Base-by-base conservation (phyloP, 2,888 invertebrate genomes). In the Arge pagana region DNA sequence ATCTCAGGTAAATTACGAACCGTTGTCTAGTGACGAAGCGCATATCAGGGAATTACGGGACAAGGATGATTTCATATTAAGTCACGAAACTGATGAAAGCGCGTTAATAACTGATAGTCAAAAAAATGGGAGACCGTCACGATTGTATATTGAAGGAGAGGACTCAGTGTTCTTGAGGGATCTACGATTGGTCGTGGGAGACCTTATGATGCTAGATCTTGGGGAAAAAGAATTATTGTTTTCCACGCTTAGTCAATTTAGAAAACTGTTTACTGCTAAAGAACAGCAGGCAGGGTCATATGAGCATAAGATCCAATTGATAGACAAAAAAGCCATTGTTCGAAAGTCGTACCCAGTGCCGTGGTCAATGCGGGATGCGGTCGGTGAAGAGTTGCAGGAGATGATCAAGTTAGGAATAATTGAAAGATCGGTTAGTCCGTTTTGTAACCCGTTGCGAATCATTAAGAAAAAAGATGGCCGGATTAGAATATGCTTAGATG, bases 401-500 rank as follows among this genome's bases (percentile, higher is more conserved):
- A 64, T 71, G 64, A 39, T 66, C n/a, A 31, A 55, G 4, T 30
- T 48, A 11, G 66, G 65, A 2, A 61, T 69, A 4, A 68, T 68
- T 23, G 61, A 62, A 37, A 35, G 63, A 30, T 61, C 61, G 7
- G 55, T 62, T 4, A 64, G 65, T n/a, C 57, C 59, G 0, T 68
- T 60, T 58, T 56, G 63, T n/a, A 68, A 66, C 43, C 70, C 70
- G 2, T 40, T 70, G 13, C 62, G 66, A 2, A 61, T 64, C 4
- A 62, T 64, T 0, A 30, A 55, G 19, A 70, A 70, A 41, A 68
- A 68, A 28, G 65, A 70, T 48, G 63, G 63, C 4, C 50, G 58
- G 10, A 51, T 70, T 2, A 53, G 71, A 4, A 56, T 71, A 16
- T 67, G 70, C 52, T 48, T 70, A 13, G 70, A 71, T 53, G 70